Evolutionary conservation across 2,888 invertebrate species (phyloP), one percentile per base, ranked within the genome.

Genomic region (Mamestra brassicae): DNA sequence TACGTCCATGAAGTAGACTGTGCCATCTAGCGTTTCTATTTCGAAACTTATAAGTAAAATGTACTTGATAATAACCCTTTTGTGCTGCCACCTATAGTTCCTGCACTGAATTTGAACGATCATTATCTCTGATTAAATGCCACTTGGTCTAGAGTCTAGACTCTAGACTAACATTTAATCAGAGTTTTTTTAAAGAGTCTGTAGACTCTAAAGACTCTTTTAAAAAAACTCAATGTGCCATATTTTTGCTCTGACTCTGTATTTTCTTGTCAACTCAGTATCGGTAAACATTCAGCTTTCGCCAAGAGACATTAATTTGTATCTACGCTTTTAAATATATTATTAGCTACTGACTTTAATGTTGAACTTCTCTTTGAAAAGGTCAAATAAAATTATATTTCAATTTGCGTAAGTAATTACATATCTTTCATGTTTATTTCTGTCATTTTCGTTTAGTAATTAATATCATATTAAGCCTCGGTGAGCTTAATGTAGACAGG

Each of bases 401-500:
- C 75, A 78, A 80, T 78, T 78, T 74, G n/a, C 54, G 36, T 64
- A 64, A 68, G 67, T 74, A 80, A 74, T 67, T 57, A 66, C 36
- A 60, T 36, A 55, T 80, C 58, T 78, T 74, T 78, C 66, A 64
- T 67, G 63, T 74, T 78, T 78, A 74, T 80, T 80, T 75, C 42
- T 67, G 80, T 74, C 57, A 67, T 60, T 74, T 80, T 50, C 63
- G 26, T 80, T 74, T 63, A 45, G 54, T 77, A 50, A 77, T 71
- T 79, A 60, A 71, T 78, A 47, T 71, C n/a, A 65, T 73, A 65
- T 79, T 55, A 65, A 61, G 60, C 64, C n/a, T 73, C 17, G 64
- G 13, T 63, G 62, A 58, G 57, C 34, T 67, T 67, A 45, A 72
- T 50, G 55, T 52, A 77, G 50, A 52, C 60, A 66, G 65, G 17